Percentiles rank a stretch among this genome's conserved stretches.
Evolutionary conservation across 1,140 invertebrate genomes (phyloP).

Genomic region (Drosophila kikkawai): DNA sequence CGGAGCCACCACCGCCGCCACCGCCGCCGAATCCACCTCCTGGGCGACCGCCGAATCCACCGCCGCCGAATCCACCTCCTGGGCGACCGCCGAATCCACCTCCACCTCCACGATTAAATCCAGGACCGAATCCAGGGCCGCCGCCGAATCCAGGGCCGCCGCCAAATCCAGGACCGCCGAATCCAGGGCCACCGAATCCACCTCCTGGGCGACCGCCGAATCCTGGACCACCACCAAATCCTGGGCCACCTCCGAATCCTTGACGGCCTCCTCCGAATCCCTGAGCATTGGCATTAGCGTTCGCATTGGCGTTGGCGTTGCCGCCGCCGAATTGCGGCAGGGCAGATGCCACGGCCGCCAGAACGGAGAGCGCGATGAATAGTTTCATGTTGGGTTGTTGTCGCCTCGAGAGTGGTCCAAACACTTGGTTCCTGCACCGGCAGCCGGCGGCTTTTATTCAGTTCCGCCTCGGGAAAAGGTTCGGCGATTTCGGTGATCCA

Average conservation of each 20-base stretch:
- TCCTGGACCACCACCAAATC: conserved; percentile 21
- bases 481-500: conserved; percentile 26
- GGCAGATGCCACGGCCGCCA: conserved; percentile 48
- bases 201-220: conserved; percentile 19
- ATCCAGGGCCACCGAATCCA: conserved; percentile 8
- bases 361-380: conserved; percentile 51
- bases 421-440: conserved; percentile 29
- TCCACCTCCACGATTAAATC: neutral
- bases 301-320: conserved; percentile 36
- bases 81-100: conserved; percentile 11
- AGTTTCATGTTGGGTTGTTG: conserved; percentile 58
- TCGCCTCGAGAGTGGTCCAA: conserved; percentile 27
- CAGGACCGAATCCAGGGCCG: conserved; percentile 14
- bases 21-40: conserved; percentile 19
- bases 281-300: conserved; percentile 33
- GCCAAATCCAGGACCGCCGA: conserved; percentile 29
- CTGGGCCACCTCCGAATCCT: conserved; percentile 26
- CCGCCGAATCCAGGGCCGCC: conserved; percentile 37
- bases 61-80: conserved; percentile 9
- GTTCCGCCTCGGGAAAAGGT: conserved; percentile 18
- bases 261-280: conserved; percentile 14
- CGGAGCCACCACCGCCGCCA: conserved; percentile 16
- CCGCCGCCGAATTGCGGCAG: conserved; percentile 42
- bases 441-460: conserved; percentile 40
- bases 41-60: conserved; percentile 18